Evolutionary conservation across 1,140 invertebrate genomes (phyloP).

Genomic region (Drosophila pseudoananassae): DNA sequence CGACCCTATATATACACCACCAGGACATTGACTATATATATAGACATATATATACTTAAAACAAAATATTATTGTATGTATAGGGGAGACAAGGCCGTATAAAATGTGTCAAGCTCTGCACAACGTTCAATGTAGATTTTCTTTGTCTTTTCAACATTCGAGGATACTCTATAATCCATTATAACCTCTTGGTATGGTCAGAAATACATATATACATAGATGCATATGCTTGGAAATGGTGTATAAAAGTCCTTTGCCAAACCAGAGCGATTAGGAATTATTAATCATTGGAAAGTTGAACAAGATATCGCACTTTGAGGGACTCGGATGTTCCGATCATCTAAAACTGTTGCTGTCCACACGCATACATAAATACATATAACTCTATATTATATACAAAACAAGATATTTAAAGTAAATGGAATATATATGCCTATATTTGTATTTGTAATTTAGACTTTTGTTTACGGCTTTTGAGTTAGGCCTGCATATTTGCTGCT

Average conservation of each 20-base stretch:
- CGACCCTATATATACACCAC: constrained; percentile 61
- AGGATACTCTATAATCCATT: constrained; percentile 23
- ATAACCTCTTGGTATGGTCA: constrained; percentile 13
- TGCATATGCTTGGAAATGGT: constrained; percentile 14
- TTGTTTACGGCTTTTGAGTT: constrained; percentile 43
- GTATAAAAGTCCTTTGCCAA: not conserved
- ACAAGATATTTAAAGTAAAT: constrained; percentile 30
- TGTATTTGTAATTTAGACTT: constrained; percentile 54
- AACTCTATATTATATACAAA: constrained; percentile 45
- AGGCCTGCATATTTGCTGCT: constrained; percentile 40
- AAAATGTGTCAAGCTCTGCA: constrained; percentile 35
- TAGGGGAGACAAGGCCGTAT: constrained; percentile 21
- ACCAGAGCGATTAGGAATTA: constrained; percentile 18
- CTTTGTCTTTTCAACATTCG: constrained; percentile 18
- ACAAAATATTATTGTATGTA: constrained; percentile 30
- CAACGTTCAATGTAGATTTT: constrained; percentile 34
- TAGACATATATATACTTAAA: constrained; percentile 33
- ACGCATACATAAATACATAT: constrained; percentile 36
- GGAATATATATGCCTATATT: constrained; percentile 40
- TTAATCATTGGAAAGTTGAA: not conserved
- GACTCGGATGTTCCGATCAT: not conserved
- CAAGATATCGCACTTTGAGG: constrained; percentile 3
- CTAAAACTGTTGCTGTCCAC: constrained; percentile 65
- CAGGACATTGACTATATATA: constrained; percentile 60
- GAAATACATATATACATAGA: constrained; percentile 24